A percentile compares a stretch with the other conserved stretches of the same genome.
These are phyloP conservation scores for Nematolebias whitei DNA, from an alignment of 2,113 vertebrate species.

Conservation along the genomic window DNA sequence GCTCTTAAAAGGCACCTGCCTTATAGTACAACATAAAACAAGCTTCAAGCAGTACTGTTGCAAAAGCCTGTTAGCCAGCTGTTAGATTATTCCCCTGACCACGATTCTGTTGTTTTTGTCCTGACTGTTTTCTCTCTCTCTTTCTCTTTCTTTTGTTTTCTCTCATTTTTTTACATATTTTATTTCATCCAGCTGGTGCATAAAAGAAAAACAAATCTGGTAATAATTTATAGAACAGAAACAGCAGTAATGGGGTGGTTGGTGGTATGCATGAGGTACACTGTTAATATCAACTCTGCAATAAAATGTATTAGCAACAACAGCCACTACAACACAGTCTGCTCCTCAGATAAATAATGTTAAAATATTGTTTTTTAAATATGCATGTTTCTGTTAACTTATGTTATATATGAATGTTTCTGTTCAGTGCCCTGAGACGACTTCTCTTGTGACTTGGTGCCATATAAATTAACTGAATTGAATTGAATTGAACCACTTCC, in stretches of 20 bases:
- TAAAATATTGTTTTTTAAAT: no score
- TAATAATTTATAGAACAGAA: neutral
- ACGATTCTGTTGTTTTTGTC: constrained; percentile 14
- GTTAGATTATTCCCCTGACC: constrained; percentile 13
- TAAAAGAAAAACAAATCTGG: constrained; percentile 6
- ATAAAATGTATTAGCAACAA: no score
- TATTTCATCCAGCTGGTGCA: neutral
- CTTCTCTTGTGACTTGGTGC: no score
- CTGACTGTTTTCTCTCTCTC: constrained; percentile 3
- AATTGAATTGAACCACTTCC: no score
- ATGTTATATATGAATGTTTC: no score
- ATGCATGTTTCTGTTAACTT: no score
- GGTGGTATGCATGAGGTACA: neutral
- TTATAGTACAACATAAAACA: constrained; percentile 38
- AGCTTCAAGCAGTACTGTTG: neutral
- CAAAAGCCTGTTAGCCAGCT: constrained; percentile 9
- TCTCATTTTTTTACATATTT: neutral
- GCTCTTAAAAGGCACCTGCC: constrained; percentile 25
- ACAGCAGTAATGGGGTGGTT: neutral
- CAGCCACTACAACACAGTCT: no score
- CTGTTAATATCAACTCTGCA: no score
- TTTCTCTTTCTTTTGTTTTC: neutral
- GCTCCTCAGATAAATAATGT: no score
- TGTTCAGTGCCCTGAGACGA: no score
- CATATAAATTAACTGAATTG: no score